Base-by-base conservation (phyloP, 1,140 invertebrate genomes). In the Eurosta solidaginis region DNA sequence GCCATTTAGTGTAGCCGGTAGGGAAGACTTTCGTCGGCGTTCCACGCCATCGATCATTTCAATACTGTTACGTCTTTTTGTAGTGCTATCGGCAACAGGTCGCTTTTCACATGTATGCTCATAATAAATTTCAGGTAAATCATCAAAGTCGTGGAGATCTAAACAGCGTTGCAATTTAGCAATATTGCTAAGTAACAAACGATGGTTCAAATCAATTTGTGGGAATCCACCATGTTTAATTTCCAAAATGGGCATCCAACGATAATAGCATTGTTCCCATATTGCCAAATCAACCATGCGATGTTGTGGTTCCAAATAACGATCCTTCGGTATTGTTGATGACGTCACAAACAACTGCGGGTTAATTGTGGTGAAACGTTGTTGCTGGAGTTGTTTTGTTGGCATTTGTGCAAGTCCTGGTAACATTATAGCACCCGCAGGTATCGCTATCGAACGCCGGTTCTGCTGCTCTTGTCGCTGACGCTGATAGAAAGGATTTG, bases 211-310 rank as follows among this genome's bases (percentile, higher is more conserved):
- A 84, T 94, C 93, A 10, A 92, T 88, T 78, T 93, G 92, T 36
- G 92, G 92, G 77, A 88, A 89, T 0, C 95, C 95, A 52, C 95
- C 94, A 77, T 92, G 92, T 4, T 91, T 90, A 59, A 96, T 94
- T 85, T 97, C 94, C 0, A 96, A 90, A 12, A 94, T 91, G 5
- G 93, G 92, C 83, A 96, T 90, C 95, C 95, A 97, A 2, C 96
- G 92, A 81, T 95, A 93, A 88, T 96, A 98, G 88, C 95, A 97
- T 83, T 96, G 95, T 59, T 91, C 90, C 96, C 96, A 98, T n/a
- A 97, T 84, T 73, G 94, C 92, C 78, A 96, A 86, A 80, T 87
- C 88, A 6, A 91, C 87, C 50, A 94, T 88, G 22, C 86, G 84
- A 42, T 89, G 89, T 17, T 90, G 85, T 1, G 92, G 91, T 78